phyloP scores from a whole-genome alignment of 2,113 vertebrate species.

The Coptodon rendalli region DNA sequence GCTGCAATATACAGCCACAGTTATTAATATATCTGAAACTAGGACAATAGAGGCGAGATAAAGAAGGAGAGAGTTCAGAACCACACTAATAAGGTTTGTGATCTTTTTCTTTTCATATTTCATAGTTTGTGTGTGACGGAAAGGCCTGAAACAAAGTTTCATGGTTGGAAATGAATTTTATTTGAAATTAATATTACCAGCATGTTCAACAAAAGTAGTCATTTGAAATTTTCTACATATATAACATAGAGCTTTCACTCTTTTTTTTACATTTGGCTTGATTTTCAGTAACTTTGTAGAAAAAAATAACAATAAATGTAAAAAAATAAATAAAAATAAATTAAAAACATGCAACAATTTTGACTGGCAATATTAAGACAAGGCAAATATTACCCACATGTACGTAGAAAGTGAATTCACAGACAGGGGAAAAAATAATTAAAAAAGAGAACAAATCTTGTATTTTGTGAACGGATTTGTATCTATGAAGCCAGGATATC shows the following conservation, averaged over 20 bases:
- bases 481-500: no score
- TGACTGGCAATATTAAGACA: no score
- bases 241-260: neutral
- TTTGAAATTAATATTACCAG: neutral
- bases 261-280: fast-evolving
- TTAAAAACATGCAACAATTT: no score
- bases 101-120: neutral
- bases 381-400: no score
- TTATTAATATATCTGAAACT: neutral
- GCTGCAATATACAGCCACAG: neutral
- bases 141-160: neutral
- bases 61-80: neutral
- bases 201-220: neutral
- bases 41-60: neutral
- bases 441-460: no score
- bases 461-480: no score
- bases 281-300: neutral
- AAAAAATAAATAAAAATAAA: no score
- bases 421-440: no score
- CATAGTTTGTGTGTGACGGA: neutral
- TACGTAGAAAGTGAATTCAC: no score
- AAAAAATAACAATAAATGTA: neutral
- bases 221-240: fast-evolving
- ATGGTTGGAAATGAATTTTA: neutral
- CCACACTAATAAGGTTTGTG: neutral